These are phyloP conservation scores for Toxonevra muliebris DNA, from an alignment of 2,888 invertebrate genomes.

Conservation along the genomic window DNA sequence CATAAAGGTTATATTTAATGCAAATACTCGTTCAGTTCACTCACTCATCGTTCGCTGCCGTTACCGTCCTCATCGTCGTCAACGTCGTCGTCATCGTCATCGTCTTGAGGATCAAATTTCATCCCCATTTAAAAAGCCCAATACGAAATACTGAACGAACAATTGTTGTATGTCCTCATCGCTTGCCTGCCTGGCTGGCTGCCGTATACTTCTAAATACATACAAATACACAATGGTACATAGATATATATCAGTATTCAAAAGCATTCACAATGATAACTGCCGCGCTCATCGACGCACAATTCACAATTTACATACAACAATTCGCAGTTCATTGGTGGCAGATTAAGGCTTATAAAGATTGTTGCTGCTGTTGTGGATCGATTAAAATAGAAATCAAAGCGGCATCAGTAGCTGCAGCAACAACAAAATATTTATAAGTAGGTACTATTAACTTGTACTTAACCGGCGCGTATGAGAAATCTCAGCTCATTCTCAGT, in stretches of 20 bases:
- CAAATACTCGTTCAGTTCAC: constrained; percentile 46
- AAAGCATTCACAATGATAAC: background rate
- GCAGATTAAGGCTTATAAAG: constrained; percentile 53
- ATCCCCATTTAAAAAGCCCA: constrained; percentile 58
- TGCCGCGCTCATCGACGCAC: constrained; percentile 24
- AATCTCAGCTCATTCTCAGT: no score
- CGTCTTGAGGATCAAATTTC: constrained; percentile 59
- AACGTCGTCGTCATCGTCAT: constrained; percentile 26
- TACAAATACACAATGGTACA: background rate
- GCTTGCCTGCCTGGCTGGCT: constrained; percentile 41
- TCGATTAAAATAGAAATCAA: constrained; percentile 54
- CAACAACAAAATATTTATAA: constrained; percentile 48
- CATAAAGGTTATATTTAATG: constrained; percentile 54
- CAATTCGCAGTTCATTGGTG: constrained; percentile 58
- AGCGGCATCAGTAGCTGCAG: background rate
- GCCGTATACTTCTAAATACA: background rate
- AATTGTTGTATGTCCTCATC: no score
- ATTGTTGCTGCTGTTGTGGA: constrained; percentile 37
- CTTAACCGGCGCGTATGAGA: constrained; percentile 19
- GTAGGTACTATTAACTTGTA: constrained; percentile 57
- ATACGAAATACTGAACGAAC: constrained; percentile 44
- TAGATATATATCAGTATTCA: background rate
- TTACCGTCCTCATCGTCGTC: no score
- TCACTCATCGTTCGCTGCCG: constrained; percentile 28
- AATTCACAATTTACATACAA: constrained; percentile 27